Base-by-base conservation (phyloP, 2,113 vertebrate genomes). In the Parus major region DNA sequence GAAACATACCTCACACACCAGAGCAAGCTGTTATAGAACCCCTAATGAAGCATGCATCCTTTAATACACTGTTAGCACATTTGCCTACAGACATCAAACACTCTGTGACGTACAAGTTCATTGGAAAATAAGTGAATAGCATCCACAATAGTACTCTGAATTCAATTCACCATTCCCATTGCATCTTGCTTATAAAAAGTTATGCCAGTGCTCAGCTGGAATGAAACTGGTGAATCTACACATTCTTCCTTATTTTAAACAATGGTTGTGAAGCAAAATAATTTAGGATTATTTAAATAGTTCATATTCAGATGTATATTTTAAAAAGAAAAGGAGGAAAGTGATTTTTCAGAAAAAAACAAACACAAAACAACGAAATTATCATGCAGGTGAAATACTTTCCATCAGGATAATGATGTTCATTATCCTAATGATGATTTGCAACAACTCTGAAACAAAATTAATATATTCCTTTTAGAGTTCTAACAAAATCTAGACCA, bases 401-500 rank as follows among this genome's bases (percentile, higher is more conserved):
- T 82, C 88, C 75, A 84, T 93, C 86, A 88, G 83, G 46, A 61
- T 93, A 95, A 97, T 89, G 71, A 80, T 5, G 9, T 91, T 85
- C 92, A 96, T 96, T 96, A 96, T 92, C 95, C 94, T 86, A 96
- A 97, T 96, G 92, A 92, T 60, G 92, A 94, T 82, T 92, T 91
- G 78, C 86, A 96, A 95, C 84, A 95, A 96, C 88, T 96, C 93
- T 97, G 94, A 96, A 96, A 95, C 94, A 97, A 96, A 97, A 91
- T 96, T 73, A 96, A 96, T 92, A 87, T 93, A 96, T 96, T 94
- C 95, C 88, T 91, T 88, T 88, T 93, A 95, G 84, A 94, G 87
- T 82, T 91, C 88, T 97, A 94, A 96, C 92, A 87, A 87, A 86
- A 80, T 59, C 75, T 92, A 92, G 81, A 96, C 98, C 95, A 92